Evolutionary conservation across 2,797 vertebrate genomes (phyloP), one percentile per base, ranked within the genome.

Genomic region (Chromobotia macracanthus): DNA sequence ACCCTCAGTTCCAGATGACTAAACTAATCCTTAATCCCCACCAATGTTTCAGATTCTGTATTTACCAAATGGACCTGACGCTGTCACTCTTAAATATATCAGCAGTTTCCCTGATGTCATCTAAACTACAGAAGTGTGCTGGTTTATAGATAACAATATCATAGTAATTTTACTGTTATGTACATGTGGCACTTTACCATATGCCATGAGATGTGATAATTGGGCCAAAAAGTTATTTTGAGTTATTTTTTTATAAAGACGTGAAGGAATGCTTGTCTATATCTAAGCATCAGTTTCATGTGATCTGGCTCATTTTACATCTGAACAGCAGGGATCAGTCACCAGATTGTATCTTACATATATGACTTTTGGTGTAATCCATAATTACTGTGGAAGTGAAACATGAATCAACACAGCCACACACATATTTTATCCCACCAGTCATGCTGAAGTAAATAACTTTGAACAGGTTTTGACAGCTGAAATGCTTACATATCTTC

Each of bases 391-490:
- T 74, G 55, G 82, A 82, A 68, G 18, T 72, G 35, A 61, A 48
- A 64, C 64, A 35, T 53, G 79, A 80, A 83, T 77, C 69, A 66
- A 58, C 60, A 56, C 61, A 31, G 63, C 70, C 56, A 64, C 70
- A 60, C 46, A 76, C 21, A 82, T 63, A 61, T 78, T 78, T 83
- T 41, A 81, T 70, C 35, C 53, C 41, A 69, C 65, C 68, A 55
- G 25, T 72, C 68, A 56, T 44, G 11, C 41, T 23, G 58, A 53
- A 55, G 55, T 90, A 82, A 91, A 41, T 56, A 15, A 71, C 31
- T n/a, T 51, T 79, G 15, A 80, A 84, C 80, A 84, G 73, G 81
- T 80, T 85, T 77, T 82, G 67, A 84, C 84, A 84, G 41, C 78
- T 48, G 61, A 71, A 78, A 77, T 21, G 44, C 46, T 77, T 66